Conservation (phyloP, 2,797 vertebrate species). For the Hydrolagus colliei region DNA sequence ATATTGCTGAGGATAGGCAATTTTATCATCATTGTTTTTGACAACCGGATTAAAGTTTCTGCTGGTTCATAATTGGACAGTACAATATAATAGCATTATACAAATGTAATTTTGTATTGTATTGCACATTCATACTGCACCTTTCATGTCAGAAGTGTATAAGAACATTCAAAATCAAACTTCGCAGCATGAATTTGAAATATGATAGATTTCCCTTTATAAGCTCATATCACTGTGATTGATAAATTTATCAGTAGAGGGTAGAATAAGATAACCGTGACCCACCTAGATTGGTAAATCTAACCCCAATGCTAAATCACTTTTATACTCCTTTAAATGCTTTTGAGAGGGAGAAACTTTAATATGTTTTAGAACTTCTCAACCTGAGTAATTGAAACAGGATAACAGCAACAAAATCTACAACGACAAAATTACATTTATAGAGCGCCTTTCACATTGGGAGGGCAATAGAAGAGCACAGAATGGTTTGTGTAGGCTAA, state of each 20-base stretch:
- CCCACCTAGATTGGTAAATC: background rate
- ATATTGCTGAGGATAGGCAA: too few species aligned
- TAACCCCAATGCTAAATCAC: background rate
- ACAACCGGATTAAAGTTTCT: too few species aligned
- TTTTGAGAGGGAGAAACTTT: background rate
- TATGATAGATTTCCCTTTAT: slow-evolving; percentile 6
- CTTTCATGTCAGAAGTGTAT: too few species aligned
- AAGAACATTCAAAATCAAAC: too few species aligned
- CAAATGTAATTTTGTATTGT: too few species aligned
- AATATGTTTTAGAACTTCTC: background rate
- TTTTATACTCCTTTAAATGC: background rate
- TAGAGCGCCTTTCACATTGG: background rate
- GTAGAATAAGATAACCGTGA: background rate
- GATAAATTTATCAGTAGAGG: too few species aligned
- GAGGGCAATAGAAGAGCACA: too few species aligned
- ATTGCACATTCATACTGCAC: too few species aligned
- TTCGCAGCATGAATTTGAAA: background rate
- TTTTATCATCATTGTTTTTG: too few species aligned
- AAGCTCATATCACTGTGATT: too few species aligned
- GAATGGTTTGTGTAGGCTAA: background rate
- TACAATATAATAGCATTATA: too few species aligned
- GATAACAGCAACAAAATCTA: background rate
- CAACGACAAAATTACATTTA: background rate
- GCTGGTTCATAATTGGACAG: too few species aligned
- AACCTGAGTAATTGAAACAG: background rate